Conservation (phyloP, 2,888 invertebrate genomes). For the Sminthurinus aureus region DNA sequence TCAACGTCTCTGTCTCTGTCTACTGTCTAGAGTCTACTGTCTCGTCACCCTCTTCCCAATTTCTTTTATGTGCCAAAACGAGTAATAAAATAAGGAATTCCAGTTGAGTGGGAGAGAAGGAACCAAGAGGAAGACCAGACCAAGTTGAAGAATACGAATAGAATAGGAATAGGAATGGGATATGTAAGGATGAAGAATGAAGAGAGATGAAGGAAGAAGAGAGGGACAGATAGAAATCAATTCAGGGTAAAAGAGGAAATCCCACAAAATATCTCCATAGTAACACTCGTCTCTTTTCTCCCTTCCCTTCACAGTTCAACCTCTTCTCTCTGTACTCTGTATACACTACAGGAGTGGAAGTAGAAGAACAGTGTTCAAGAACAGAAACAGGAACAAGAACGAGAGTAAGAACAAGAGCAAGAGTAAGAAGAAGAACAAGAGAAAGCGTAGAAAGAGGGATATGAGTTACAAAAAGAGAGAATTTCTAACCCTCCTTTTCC, state of each 20-base stretch:
- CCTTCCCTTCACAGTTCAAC: slow-evolving; percentile 13
- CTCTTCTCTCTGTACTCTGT: no score
- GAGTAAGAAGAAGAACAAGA: not conserved
- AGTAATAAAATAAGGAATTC: slow-evolving; percentile 60
- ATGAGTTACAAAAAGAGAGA: no score
- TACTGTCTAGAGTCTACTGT: not conserved
- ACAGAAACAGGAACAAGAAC: no score
- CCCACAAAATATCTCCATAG: slow-evolving; percentile 50
- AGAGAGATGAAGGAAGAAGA: no score
- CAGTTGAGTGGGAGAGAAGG: slow-evolving; percentile 52
- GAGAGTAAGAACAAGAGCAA: no score
- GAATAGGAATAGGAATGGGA: slow-evolving; percentile 36
- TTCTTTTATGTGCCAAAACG: slow-evolving; percentile 60
- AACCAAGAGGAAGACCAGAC: slow-evolving; percentile 25
- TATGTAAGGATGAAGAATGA: no score
- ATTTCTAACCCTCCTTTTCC: slow-evolving; percentile 33
- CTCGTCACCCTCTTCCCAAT: slow-evolving; percentile 46
- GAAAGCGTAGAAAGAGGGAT: no score
- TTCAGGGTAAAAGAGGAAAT: slow-evolving; percentile 51
- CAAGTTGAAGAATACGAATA: not conserved
- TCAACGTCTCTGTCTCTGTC: slow-evolving; percentile 2
- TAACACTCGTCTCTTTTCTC: slow-evolving; percentile 40
- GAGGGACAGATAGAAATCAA: slow-evolving; percentile 53
- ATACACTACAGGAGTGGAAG: no score
- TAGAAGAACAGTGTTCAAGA: no score